Percentiles rank a stretch among this genome's conserved stretches.
phyloP scores from a whole-genome alignment of 2,797 vertebrate genomes.

The Thunnus albacares region DNA sequence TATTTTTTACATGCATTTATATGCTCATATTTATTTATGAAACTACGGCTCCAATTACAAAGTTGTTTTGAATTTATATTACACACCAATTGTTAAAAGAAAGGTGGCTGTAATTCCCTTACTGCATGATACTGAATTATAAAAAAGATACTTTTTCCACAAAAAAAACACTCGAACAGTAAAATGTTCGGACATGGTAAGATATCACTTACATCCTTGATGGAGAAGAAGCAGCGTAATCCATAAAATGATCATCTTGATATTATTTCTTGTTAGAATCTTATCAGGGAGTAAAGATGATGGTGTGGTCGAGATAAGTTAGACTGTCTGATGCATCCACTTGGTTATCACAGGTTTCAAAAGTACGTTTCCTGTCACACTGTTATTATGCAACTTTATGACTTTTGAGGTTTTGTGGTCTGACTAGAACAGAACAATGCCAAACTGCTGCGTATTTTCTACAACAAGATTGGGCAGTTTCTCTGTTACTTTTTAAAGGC shows the following conservation, averaged over 20 bases:
- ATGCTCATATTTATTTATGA: neutral
- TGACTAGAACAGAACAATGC: neutral
- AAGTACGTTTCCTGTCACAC: constrained; percentile 43
- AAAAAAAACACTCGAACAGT: neutral
- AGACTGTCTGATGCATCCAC: neutral
- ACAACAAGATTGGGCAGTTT: no score
- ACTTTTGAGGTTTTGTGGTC: constrained; percentile 32
- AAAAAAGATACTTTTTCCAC: neutral
- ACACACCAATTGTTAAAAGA: neutral
- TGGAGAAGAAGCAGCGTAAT: constrained; percentile 35
- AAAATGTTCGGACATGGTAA: neutral
- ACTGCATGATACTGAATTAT: accelerated
- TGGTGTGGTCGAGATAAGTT: neutral
- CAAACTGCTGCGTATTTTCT: neutral
- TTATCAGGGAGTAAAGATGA: neutral
- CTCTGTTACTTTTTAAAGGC: no score
- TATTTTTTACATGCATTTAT: neutral
- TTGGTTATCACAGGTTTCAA: neutral
- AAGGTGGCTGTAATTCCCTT: neutral
- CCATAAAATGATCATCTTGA: constrained; percentile 27
- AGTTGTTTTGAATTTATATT: neutral
- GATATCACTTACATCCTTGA: constrained; percentile 48
- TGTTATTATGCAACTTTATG: neutral
- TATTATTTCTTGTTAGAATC: neutral
- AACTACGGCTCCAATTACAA: neutral